A percentile compares a stretch with the other conserved stretches of the same genome.
Evolutionary conservation across 2,888 invertebrate genomes (phyloP).

Genomic region (Chloroclystis v-ata): DNA sequence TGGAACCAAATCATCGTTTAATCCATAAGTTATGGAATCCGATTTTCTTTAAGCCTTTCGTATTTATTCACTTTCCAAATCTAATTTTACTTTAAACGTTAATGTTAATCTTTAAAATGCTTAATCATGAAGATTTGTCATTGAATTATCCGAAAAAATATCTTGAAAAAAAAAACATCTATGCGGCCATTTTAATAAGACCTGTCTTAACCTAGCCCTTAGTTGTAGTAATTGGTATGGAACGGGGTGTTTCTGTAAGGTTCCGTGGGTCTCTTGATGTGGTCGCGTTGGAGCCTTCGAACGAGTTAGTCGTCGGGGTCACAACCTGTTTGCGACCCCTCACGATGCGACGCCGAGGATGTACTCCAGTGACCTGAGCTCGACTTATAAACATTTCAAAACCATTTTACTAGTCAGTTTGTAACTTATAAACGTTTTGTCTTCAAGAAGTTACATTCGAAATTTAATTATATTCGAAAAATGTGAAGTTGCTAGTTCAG

Average conservation of each 20-base stretch:
- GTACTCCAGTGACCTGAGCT: slow-evolving; percentile 66
- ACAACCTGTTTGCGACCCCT: slow-evolving; percentile 78
- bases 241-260: slow-evolving; percentile 38
- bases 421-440: neutral
- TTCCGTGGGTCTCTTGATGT: slow-evolving; percentile 48
- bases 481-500: too few species aligned
- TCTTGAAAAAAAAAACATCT: slow-evolving; percentile 56
- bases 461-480: too few species aligned
- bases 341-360: slow-evolving; percentile 65
- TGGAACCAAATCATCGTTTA: slow-evolving; percentile 27
- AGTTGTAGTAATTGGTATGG: slow-evolving; percentile 24
- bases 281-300: slow-evolving; percentile 64
- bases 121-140: slow-evolving; percentile 45
- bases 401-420: slow-evolving; percentile 23
- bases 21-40: slow-evolving; percentile 23
- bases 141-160: slow-evolving; percentile 49
- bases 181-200: slow-evolving; percentile 44
- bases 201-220: slow-evolving; percentile 34
- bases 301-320: slow-evolving; percentile 77
- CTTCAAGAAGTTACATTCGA: too few species aligned
- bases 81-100: slow-evolving; percentile 2
- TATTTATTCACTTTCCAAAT: slow-evolving; percentile 4
- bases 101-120: slow-evolving; percentile 17
- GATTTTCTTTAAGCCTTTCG: slow-evolving; percentile 17
- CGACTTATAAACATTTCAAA: slow-evolving; percentile 48